These are phyloP conservation scores for Pantherophis guttatus DNA, from an alignment of 2,113 vertebrate species.

Conservation along the genomic window DNA sequence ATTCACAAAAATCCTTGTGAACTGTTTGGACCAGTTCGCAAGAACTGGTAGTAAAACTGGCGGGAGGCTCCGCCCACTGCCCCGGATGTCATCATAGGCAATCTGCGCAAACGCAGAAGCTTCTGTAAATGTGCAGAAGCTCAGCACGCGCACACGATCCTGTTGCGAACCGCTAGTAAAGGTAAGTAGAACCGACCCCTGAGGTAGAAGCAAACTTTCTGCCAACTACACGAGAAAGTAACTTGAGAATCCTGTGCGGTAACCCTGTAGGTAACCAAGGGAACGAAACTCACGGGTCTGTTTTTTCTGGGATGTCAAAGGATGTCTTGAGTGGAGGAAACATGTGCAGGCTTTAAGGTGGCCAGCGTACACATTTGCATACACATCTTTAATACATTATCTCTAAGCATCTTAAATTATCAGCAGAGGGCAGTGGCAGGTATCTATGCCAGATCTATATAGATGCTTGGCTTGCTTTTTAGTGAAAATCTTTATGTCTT, in stretches of 20 bases:
- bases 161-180: too few relatives aligned
- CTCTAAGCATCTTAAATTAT: background rate
- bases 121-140: too few relatives aligned
- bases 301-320: too few relatives aligned
- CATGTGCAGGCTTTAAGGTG: background rate
- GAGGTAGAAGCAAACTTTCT: background rate
- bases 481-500: background rate
- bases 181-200: too few relatives aligned
- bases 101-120: too few relatives aligned
- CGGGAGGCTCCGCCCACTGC: too few relatives aligned
- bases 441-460: background rate
- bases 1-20: too few relatives aligned
- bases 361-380: background rate
- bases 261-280: background rate
- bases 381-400: background rate
- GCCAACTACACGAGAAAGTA: background rate
- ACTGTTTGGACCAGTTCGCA: too few relatives aligned
- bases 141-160: too few relatives aligned
- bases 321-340: background rate
- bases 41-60: too few relatives aligned
- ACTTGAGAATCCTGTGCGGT: background rate
- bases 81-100: too few relatives aligned
- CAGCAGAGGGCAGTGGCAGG: slow-evolving; percentile 16
- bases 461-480: rapidly evolving
- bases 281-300: background rate